Conservation (phyloP, 2,113 vertebrate genomes). For the Eonycteris spelaea region DNA sequence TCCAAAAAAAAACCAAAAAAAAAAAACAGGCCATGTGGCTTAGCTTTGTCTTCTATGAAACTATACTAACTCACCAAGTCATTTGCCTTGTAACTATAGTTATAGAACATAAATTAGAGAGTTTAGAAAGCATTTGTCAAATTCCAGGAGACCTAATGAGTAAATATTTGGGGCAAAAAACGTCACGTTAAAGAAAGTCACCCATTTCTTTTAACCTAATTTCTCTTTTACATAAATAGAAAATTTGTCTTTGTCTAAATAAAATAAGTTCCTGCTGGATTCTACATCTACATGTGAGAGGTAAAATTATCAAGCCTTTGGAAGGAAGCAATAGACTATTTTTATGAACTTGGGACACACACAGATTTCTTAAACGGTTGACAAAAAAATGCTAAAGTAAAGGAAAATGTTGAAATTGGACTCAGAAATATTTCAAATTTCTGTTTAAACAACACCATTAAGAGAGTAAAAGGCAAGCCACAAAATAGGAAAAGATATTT, state of each 20-base stretch:
- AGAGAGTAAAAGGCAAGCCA: neutral
- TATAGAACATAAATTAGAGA: neutral
- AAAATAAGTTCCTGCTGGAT: neutral
- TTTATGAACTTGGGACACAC: neutral
- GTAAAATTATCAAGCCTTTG: neutral
- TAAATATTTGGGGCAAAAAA: neutral
- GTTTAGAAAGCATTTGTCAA: neutral
- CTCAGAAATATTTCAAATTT: neutral
- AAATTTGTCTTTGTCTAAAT: neutral
- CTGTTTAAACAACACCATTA: neutral
- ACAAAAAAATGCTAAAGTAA: neutral
- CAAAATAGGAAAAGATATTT: neutral
- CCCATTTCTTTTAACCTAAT: neutral
- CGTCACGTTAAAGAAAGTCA: neutral
- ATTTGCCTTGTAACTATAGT: neutral
- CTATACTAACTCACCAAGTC: neutral
- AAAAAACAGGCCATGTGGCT: neutral
- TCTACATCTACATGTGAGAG: neutral
- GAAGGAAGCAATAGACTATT: neutral
- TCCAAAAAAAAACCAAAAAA: neutral
- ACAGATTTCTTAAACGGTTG: neutral
- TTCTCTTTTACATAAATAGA: neutral
- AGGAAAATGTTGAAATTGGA: neutral
- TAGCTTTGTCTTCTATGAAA: neutral
- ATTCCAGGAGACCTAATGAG: neutral